phyloP scores from a whole-genome alignment of 1,140 invertebrate genomes.

The Caerostris extrusa region DNA sequence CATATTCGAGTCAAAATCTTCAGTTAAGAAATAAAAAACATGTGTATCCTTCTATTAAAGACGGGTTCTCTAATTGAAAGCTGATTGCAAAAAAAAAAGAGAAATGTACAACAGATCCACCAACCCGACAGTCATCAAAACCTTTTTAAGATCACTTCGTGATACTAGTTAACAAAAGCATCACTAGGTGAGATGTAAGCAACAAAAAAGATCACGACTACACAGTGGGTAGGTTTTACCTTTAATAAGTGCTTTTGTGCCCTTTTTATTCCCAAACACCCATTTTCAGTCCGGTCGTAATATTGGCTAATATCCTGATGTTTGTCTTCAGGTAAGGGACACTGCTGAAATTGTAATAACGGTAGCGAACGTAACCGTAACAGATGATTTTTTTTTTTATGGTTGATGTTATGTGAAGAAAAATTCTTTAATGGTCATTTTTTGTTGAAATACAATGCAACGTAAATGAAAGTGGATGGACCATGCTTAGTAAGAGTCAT shows the following conservation, averaged over 20 bases:
- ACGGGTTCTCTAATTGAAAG: slow-evolving; percentile 40
- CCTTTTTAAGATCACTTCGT: slow-evolving; percentile 32
- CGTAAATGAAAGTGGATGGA: too few species aligned
- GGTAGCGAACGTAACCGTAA: background rate
- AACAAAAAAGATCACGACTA: slow-evolving; percentile 37
- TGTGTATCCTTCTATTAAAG: slow-evolving; percentile 7
- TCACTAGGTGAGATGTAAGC: slow-evolving; percentile 12
- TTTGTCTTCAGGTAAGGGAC: background rate
- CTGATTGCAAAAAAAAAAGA: slow-evolving; percentile 13
- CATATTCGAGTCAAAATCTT: background rate
- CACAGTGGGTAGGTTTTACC: slow-evolving; percentile 47
- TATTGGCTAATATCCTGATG: slow-evolving; percentile 51
- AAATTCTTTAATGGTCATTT: too few species aligned
- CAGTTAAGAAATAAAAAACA: background rate
- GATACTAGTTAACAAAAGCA: slow-evolving; percentile 47
- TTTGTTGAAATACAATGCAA: too few species aligned
- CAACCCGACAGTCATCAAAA: slow-evolving; percentile 7
- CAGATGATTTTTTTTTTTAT: too few species aligned
- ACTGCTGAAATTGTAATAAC: background rate
- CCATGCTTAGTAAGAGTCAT: too few species aligned
- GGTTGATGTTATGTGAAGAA: too few species aligned
- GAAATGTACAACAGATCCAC: background rate
- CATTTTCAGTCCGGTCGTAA: background rate
- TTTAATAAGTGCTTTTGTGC: slow-evolving; percentile 45
- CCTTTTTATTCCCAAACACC: slow-evolving; percentile 43